Evolutionary conservation across 2,888 invertebrate species (phyloP), one percentile per base, ranked within the genome.

Genomic region (Agriopis leucophaearia): DNA sequence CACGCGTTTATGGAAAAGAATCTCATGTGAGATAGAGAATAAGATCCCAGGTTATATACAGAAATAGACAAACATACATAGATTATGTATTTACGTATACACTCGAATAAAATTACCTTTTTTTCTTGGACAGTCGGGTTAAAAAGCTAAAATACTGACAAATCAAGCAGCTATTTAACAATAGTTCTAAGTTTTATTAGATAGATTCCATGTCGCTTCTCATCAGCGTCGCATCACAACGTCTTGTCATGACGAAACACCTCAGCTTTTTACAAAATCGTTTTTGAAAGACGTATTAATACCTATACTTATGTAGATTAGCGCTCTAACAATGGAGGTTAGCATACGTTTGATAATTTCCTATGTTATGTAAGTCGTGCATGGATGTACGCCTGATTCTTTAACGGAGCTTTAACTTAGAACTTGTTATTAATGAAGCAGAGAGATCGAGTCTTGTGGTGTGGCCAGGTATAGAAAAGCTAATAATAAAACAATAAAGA

Each of bases 281-380:
- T 87, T 91, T 91, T 92, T 90, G 92, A 89, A 92, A 91, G 89
- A 87, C 68, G 60, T 64, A 91, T 93, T 92, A 93, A 93, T 93
- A 91, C 91, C 91, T 91, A 91, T 92, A 93, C 92, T 93, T 93
- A 92, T 91, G 91, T 91, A 92, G 91, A 93, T 92, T 91, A 91
- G 86, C 83, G 87, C 75, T 84, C 81, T 82, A 61, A 93, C 93
- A 93, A 93, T 92, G 82, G 91, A 88, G 81, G 87, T 87, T 89
- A 90, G 90, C 88, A 88, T 88, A 88, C 87, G 85, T 78, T 27
- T 86, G 84, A 90, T 91, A 91, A 92, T 93, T 92, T 88, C 79
- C 52, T 58, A 57, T 18, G 69, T 64, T 64, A 57, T 52, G 87
- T 90, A 90, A 91, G 81, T 84, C 84, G 83, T 85, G 89, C 86